phyloP scores from a whole-genome alignment of 2,113 vertebrate genomes.

The Dipodomys merriami region DNA sequence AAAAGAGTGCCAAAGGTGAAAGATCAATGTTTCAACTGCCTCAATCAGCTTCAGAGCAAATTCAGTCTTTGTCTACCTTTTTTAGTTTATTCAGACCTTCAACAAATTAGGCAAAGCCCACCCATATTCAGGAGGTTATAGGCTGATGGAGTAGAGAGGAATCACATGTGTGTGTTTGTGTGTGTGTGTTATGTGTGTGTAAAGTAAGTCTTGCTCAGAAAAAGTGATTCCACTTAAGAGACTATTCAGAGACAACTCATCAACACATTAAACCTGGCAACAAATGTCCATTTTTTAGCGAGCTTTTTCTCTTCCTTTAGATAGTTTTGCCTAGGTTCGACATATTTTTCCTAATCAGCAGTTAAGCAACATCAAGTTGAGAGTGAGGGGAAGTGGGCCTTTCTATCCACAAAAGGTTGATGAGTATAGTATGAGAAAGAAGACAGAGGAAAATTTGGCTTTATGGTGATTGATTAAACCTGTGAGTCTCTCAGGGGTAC shows the following conservation, averaged over 20 bases:
- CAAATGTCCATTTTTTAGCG: not conserved
- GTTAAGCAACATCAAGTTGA: not conserved
- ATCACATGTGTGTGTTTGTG: not conserved
- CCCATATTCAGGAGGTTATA: not conserved
- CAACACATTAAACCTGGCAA: constrained; percentile 21
- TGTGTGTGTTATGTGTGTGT: not conserved
- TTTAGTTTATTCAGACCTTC: not conserved
- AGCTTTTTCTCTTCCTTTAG: not conserved
- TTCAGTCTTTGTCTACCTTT: not conserved
- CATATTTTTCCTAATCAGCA: not conserved
- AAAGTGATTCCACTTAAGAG: not conserved
- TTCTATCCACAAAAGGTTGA: not conserved
- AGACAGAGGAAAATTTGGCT: not conserved
- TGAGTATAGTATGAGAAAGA: not conserved
- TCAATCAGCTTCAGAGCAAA: not conserved
- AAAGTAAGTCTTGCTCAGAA: constrained; percentile 4
- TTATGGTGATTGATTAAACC: not conserved
- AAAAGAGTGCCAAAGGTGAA: not conserved
- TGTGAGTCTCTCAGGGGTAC: not conserved
- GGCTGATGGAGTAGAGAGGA: not conserved
- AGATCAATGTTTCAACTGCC: not conserved
- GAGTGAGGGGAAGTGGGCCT: not conserved
- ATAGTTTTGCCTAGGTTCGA: not conserved
- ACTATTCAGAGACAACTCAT: constrained; percentile 19
- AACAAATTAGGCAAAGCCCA: too few relatives aligned